A percentile compares a stretch with the other conserved stretches of the same genome.
Evolutionary conservation across 2,888 invertebrate genomes (phyloP).

Genomic region (Calliphora vomitoria): DNA sequence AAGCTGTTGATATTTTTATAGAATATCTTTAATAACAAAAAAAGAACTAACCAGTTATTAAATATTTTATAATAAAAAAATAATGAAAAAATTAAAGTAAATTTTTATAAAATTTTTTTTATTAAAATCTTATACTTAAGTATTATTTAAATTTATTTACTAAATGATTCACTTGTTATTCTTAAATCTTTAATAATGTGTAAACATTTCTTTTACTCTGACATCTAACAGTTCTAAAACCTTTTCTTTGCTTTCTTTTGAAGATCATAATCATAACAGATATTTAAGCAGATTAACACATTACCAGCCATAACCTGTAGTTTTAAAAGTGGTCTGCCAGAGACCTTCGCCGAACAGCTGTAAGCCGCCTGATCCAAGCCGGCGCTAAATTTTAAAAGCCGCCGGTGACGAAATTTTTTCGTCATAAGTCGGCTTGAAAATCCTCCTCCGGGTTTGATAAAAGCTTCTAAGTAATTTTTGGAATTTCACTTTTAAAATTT

Average conservation of each 20-base stretch:
- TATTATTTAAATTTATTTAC: background rate
- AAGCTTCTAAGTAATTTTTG: too few relatives aligned
- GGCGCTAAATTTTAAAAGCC: too few relatives aligned
- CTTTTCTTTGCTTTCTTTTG: slow-evolving; percentile 37
- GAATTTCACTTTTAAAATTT: too few relatives aligned
- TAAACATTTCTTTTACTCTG: background rate
- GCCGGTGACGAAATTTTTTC: too few relatives aligned
- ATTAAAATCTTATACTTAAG: background rate
- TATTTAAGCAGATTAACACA: slow-evolving; percentile 48
- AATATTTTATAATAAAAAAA: background rate
- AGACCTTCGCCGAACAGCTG: too few relatives aligned
- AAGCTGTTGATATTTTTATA: slow-evolving; percentile 42
- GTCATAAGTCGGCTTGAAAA: too few relatives aligned
- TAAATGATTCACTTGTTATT: slow-evolving; percentile 16
- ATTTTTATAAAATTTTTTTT: too few relatives aligned
- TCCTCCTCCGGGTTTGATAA: too few relatives aligned
- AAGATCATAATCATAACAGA: slow-evolving; percentile 13
- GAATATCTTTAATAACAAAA: background rate
- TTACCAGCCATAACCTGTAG: background rate
- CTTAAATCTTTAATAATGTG: background rate
- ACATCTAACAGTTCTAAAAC: slow-evolving; percentile 7
- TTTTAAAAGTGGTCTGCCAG: too few relatives aligned
- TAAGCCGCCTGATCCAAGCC: too few relatives aligned
- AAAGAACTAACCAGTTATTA: slow-evolving; percentile 44
- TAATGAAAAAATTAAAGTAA: background rate